Conservation (phyloP, 2,113 vertebrate genomes). For the Ophiodon elongatus region DNA sequence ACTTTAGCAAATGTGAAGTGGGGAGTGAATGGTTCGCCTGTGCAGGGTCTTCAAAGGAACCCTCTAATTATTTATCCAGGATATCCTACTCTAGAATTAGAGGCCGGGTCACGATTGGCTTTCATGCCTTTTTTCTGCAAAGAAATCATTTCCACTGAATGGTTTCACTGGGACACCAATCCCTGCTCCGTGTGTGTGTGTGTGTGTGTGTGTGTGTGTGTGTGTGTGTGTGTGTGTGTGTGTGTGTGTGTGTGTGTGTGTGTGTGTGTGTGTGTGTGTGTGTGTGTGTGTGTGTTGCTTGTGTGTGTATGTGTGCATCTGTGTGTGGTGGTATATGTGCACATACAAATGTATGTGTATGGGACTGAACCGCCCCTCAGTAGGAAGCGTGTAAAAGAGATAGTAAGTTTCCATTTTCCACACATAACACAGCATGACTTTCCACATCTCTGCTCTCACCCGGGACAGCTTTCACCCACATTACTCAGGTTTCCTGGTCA, state of each 20-base stretch:
- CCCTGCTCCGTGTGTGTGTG: slow-evolving; percentile 38
- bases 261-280: slow-evolving; percentile 14
- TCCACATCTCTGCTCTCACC: slow-evolving; percentile 65
- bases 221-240: slow-evolving; percentile 2
- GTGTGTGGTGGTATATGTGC: slow-evolving; percentile 21
- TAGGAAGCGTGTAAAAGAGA: slow-evolving; percentile 63
- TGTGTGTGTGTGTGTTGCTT: slow-evolving; percentile 20
- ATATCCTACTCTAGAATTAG: slow-evolving; percentile 85
- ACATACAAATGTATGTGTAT: slow-evolving; percentile 43
- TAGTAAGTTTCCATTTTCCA: slow-evolving; percentile 73
- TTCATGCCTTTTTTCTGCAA: slow-evolving; percentile 73
- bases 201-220: slow-evolving; percentile 9
- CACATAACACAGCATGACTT: slow-evolving; percentile 73
- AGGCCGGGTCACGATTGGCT: slow-evolving; percentile 75
- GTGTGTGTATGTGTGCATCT: slow-evolving; percentile 11
- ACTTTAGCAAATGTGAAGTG: slow-evolving; percentile 87
- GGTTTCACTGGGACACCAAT: slow-evolving; percentile 79
- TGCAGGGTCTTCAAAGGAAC: slow-evolving; percentile 81
- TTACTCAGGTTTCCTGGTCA: slow-evolving; percentile 76
- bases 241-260: slow-evolving; percentile 14
- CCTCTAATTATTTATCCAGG: slow-evolving; percentile 87
- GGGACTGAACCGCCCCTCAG: slow-evolving; percentile 43
- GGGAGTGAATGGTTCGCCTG: slow-evolving; percentile 76
- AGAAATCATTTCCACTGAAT: slow-evolving; percentile 80
- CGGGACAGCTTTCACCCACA: slow-evolving; percentile 75